Conservation (phyloP, 2,797 vertebrate species). For the Acestrorhynchus altus region DNA sequence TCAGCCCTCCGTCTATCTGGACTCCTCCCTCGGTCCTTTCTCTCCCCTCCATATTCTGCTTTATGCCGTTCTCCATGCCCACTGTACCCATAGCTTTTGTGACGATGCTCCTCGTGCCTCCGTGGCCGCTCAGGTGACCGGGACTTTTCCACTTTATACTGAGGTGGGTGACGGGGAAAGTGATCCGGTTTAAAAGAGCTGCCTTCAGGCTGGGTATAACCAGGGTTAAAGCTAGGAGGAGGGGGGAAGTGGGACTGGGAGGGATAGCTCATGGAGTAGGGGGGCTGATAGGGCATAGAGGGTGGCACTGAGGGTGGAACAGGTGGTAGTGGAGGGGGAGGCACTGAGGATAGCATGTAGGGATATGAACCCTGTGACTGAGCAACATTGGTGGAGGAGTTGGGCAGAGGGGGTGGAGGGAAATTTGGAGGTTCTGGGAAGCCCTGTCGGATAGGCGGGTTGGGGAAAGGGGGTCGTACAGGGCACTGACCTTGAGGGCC, state of each 20-base stretch:
- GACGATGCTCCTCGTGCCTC: slow-evolving; percentile 87
- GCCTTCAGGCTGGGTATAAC: slow-evolving; percentile 80
- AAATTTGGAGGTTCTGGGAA: slow-evolving; percentile 89
- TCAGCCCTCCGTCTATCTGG: slow-evolving; percentile 84
- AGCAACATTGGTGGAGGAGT: slow-evolving; percentile 72
- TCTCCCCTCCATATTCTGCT: slow-evolving; percentile 77
- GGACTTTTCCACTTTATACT: slow-evolving; percentile 83
- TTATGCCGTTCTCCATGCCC: slow-evolving; percentile 82
- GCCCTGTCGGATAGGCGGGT: slow-evolving; percentile 82
- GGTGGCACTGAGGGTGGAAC: slow-evolving; percentile 82
- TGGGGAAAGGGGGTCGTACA: slow-evolving; percentile 83
- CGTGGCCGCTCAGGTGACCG: slow-evolving; percentile 87
- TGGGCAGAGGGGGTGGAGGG: slow-evolving; percentile 86
- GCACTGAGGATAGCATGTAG: slow-evolving; percentile 86
- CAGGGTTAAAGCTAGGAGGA: slow-evolving; percentile 80
- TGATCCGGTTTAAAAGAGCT: slow-evolving; percentile 73
- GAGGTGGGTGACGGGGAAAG: slow-evolving; percentile 79
- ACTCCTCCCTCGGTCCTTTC: slow-evolving; percentile 87
- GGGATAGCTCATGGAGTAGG: slow-evolving; percentile 85
- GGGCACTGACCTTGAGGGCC: slow-evolving; percentile 81
- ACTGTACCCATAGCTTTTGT: slow-evolving; percentile 81
- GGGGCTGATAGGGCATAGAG: slow-evolving; percentile 83
- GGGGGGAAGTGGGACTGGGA: slow-evolving; percentile 84
- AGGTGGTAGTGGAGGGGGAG: slow-evolving; percentile 81
- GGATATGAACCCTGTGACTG: slow-evolving; percentile 83